Conservation (phyloP, 2,113 vertebrate species). For the Neolamprologus sp. region DNA sequence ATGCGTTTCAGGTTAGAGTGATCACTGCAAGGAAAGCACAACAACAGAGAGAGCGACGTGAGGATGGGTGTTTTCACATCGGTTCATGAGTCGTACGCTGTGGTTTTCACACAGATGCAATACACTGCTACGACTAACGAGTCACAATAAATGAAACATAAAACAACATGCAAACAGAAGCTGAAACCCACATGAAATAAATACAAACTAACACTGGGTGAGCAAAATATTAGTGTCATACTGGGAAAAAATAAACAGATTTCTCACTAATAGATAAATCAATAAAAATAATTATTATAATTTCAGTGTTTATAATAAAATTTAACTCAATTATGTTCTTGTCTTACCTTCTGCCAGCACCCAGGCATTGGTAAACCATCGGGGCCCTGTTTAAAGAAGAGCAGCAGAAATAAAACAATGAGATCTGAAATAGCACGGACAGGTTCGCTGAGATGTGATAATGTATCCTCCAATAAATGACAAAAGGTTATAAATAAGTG, state of each 20-base stretch:
- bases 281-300: not conserved
- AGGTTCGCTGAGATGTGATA: not conserved
- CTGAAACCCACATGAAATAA: not conserved
- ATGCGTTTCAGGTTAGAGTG: conserved; percentile 92
- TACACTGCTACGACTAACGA: not conserved
- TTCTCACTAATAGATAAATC: not conserved
- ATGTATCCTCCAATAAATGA: fast-evolving
- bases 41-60: conserved; percentile 40
- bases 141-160: not conserved
- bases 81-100: not conserved
- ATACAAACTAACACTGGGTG: not conserved
- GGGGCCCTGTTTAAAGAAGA: conserved; percentile 77
- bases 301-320: not conserved
- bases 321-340: not conserved
- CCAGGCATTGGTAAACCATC: conserved; percentile 99
- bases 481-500: not conserved
- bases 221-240: not conserved
- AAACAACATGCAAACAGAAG: conserved; percentile 22
- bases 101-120: not conserved
- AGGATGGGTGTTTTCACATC: not conserved
- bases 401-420: not conserved
- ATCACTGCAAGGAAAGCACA: conserved; percentile 89
- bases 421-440: not conserved
- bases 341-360: conserved; percentile 97
- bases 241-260: not conserved